Evolutionary conservation across 2,888 invertebrate species (phyloP).

Genomic region (Hyposoter dolosus): DNA sequence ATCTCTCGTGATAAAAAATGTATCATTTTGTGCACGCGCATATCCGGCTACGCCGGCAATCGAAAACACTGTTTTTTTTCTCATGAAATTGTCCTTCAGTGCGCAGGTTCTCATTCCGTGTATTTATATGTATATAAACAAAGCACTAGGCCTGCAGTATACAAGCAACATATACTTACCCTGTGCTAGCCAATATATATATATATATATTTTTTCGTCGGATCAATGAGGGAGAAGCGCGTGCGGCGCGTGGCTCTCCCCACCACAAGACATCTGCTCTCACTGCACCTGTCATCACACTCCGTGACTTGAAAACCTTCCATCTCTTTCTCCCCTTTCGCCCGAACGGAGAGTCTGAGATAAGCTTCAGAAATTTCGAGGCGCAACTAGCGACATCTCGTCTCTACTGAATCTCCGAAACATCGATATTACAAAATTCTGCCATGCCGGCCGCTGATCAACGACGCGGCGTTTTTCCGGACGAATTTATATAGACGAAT

Average conservation of each 20-base stretch:
- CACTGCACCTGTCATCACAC: constrained; percentile 49
- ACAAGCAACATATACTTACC: constrained; percentile 9
- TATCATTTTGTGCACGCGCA: constrained; percentile 4
- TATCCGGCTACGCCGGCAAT: neutral
- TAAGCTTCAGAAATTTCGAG: neutral
- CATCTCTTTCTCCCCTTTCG: neutral
- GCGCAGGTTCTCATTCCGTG: constrained; percentile 5
- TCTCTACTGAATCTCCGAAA: neutral
- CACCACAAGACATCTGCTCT: constrained; percentile 28
- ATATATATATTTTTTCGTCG: constrained; percentile 47
- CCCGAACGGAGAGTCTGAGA: neutral
- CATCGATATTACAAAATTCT: neutral
- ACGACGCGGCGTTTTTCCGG: neutral
- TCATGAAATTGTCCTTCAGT: constrained; percentile 23
- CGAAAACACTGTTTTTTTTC: neutral
- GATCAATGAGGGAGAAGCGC: constrained; percentile 62
- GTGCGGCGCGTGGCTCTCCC: constrained; percentile 53
- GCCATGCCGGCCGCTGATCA: neutral
- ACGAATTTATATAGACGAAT: neutral
- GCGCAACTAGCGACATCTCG: constrained; percentile 15
- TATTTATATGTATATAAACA: neutral
- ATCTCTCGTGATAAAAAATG: constrained; percentile 7
- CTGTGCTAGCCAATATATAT: constrained; percentile 23
- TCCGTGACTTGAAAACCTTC: constrained; percentile 5
- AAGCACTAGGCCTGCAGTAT: constrained; percentile 9